Evolutionary conservation across 1,140 invertebrate species (phyloP), one percentile per base, ranked within the genome.

Genomic region (Trachymyrmex septentrionalis): DNA sequence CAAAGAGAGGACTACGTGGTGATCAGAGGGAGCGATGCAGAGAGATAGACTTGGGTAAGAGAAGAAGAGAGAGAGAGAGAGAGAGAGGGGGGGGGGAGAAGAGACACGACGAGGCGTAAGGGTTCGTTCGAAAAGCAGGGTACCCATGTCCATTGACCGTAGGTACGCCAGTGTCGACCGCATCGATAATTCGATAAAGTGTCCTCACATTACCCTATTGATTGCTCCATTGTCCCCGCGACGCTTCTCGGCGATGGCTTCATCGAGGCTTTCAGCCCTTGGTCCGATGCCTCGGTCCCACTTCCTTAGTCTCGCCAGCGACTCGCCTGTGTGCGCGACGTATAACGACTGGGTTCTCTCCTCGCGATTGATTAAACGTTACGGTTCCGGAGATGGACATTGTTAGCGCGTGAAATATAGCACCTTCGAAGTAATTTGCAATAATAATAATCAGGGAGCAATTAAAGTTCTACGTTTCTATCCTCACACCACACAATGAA

Each of bases 191-290:
- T 95, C 92, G 94, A 95, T 95, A 93, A 95, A 93, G 93, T 93
- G 92, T 94, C 94, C 94, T 94, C 94, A 94, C 94, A 95, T 95
- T 95, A 95, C 94, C 94, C 93, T 95, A 95, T 95, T 95, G 95
- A 95, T 95, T 95, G 94, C 93, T 92, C 93, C 93, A 95, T 95
- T 95, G 94, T 95, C 91, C 90, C 90, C 64, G 89, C 84, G 87
- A 89, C 88, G 91, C 89, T 90, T 92, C 90, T 92, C 86, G 76
- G 27, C 87, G 89, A 85, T 91, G 86, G 88, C 77, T 86, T 76
- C 77, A 59, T 67, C 92, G 91, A 92, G 88, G 90, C 91, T 94
- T 93, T 94, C 91, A 93, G 92, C 88, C 90, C 86, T 90, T 90
- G 87, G 64, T 86, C 87, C 66, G 59, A 87, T 84, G 81, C 88